Evolutionary conservation across 2,888 invertebrate species (phyloP).

Genomic region (Deilephila porcellus): DNA sequence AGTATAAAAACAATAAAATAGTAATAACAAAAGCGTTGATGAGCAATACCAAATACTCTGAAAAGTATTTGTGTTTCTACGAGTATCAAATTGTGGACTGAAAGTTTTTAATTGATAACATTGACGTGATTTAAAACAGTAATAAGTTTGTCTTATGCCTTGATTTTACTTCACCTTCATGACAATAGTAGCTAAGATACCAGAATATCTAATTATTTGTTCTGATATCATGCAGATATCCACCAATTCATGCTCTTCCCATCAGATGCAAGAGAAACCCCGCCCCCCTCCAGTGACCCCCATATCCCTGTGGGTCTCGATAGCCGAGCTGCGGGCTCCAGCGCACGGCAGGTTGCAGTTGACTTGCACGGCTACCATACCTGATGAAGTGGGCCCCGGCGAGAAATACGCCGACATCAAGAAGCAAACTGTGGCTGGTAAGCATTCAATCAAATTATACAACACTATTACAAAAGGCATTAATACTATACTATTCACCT

Average conservation of each 20-base stretch:
- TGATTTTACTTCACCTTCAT: too few relatives aligned
- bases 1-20: too few relatives aligned
- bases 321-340: conserved; percentile 88
- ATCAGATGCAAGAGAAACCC: conserved; percentile 73
- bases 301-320: conserved; percentile 89
- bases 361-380: conserved; percentile 91
- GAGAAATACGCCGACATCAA: conserved; percentile 90
- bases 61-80: too few relatives aligned
- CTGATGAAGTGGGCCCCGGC: conserved; percentile 88
- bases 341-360: conserved; percentile 89
- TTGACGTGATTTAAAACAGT: too few relatives aligned
- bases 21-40: too few relatives aligned
- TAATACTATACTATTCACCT: too few relatives aligned
- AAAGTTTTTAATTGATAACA: too few relatives aligned
- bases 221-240: conserved; percentile 6
- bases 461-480: too few relatives aligned
- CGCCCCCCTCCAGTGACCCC: conserved; percentile 81
- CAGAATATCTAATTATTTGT: neutral
- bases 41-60: too few relatives aligned
- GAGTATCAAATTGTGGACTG: too few relatives aligned
- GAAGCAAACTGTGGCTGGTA: conserved; percentile 90
- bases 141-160: too few relatives aligned
- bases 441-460: conserved; percentile 42
- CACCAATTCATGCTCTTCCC: conserved; percentile 1
- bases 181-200: neutral